Percentiles rank a stretch among this genome's conserved stretches.
Conservation (phyloP, 2,888 invertebrate species). For the Chalcosyrphus nemorum region DNA sequence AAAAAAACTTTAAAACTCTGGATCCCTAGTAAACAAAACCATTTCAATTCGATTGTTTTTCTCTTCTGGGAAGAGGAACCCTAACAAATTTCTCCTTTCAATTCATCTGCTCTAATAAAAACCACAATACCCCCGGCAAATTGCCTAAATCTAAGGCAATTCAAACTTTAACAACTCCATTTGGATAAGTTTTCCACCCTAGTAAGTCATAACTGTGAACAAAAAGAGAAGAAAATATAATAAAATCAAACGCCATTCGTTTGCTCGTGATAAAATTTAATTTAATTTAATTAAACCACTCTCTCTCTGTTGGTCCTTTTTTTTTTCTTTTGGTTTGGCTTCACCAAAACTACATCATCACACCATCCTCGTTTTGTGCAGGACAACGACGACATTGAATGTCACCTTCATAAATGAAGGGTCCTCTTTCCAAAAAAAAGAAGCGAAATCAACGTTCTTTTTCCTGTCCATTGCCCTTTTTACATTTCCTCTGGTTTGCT, state of each 20-base stretch:
- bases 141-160: background rate
- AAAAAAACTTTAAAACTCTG: too few relatives aligned
- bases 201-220: background rate
- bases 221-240: background rate
- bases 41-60: too few relatives aligned
- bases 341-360: background rate
- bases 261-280: slow-evolving; percentile 13
- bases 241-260: slow-evolving; percentile 13
- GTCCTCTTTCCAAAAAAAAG: background rate
- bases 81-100: background rate
- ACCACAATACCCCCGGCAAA: background rate
- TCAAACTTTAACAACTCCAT: background rate
- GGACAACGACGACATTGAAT: background rate
- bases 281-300: slow-evolving; percentile 28
- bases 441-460: background rate
- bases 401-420: slow-evolving; percentile 21
- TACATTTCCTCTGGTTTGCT: background rate
- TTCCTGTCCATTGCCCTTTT: slow-evolving; percentile 9
- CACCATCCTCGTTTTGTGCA: background rate
- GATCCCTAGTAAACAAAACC: too few relatives aligned
- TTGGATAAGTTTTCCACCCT: background rate
- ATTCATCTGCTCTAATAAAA: background rate
- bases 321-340: background rate
- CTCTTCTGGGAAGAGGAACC: too few relatives aligned
- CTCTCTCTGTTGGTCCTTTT: background rate